These are phyloP conservation scores for Cephus sareptanus DNA, from an alignment of 2,888 invertebrate species.

Conservation along the genomic window DNA sequence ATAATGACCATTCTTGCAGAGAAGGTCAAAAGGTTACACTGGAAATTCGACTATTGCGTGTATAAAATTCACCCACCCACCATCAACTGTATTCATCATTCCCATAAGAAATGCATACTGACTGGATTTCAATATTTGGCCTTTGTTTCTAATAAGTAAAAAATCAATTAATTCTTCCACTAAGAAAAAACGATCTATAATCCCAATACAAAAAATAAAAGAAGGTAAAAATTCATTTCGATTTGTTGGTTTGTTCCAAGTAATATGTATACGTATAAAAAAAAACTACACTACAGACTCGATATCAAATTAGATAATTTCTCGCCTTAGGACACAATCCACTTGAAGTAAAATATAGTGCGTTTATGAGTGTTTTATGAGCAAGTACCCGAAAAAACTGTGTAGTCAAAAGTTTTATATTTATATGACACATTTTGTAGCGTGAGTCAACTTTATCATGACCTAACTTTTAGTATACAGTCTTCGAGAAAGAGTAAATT, in stretches of 20 bases:
- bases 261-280: neutral
- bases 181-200: too few species aligned
- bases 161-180: neutral
- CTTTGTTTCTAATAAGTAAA: neutral
- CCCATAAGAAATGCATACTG: neutral
- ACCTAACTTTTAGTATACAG: neutral
- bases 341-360: neutral
- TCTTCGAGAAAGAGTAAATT: neutral
- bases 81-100: neutral
- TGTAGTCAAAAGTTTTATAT: neutral
- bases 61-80: neutral
- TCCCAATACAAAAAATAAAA: neutral
- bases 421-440: neutral
- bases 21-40: neutral
- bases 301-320: neutral
- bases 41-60: neutral
- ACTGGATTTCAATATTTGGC: neutral
- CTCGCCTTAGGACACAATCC: neutral
- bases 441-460: neutral
- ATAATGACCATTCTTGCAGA: neutral
- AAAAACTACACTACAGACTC: neutral
- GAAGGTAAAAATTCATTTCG: neutral
- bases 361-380: neutral
- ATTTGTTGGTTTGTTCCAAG: neutral
- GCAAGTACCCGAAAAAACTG: neutral